phyloP scores from a whole-genome alignment of 2,113 vertebrate species.

The Sylvia atricapilla region DNA sequence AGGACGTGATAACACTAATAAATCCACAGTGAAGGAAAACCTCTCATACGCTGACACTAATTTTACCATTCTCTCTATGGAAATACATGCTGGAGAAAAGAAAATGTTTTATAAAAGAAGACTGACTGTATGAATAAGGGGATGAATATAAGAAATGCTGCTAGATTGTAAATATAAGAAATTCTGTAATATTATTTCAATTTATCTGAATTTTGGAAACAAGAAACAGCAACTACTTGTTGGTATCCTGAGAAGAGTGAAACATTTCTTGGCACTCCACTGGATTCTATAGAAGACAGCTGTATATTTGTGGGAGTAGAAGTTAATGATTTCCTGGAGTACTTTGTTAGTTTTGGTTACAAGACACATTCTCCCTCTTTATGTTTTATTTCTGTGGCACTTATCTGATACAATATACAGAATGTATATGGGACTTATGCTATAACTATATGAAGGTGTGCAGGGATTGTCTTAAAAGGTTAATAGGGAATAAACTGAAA shows the following conservation, averaged over 20 bases:
- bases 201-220: neutral
- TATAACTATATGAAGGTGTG: neutral
- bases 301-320: neutral
- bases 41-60: neutral
- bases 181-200: neutral
- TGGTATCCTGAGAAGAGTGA: neutral
- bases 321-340: neutral
- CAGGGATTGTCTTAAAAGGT: neutral
- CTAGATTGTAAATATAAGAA: neutral
- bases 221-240: neutral
- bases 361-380: neutral
- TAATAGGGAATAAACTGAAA: neutral
- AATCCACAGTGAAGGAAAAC: neutral
- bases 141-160: neutral
- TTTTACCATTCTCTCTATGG: neutral
- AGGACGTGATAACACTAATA: neutral
- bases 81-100: neutral
- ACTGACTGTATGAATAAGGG: neutral
- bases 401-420: neutral
- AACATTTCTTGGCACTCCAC: neutral
- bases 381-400: neutral
- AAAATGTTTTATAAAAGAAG: neutral
- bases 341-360: neutral
- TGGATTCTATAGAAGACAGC: neutral
- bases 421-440: neutral